Evolutionary conservation across 2,888 invertebrate species (phyloP).

Genomic region (Athalia cordata): DNA sequence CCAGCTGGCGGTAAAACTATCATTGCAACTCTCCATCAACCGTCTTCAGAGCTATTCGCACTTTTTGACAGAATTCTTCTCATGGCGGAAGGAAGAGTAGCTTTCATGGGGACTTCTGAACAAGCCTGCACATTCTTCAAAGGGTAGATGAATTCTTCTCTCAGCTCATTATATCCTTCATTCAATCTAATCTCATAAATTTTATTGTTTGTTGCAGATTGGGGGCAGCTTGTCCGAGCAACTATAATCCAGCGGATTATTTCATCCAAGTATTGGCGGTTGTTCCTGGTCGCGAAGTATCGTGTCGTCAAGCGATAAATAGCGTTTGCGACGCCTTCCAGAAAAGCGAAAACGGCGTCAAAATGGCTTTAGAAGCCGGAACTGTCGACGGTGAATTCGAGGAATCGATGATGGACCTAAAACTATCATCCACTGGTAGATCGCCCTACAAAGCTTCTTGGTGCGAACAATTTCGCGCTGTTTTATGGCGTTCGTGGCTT

Average conservation of each 20-base stretch:
- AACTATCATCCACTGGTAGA: slow-evolving; percentile 43
- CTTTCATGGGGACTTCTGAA: slow-evolving; percentile 88
- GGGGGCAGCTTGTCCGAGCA: slow-evolving; percentile 89
- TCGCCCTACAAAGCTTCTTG: slow-evolving; percentile 89
- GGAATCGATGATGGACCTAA: slow-evolving; percentile 54
- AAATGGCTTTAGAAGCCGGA: slow-evolving; percentile 78
- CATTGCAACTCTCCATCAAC: slow-evolving; percentile 95
- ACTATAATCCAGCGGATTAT: slow-evolving; percentile 96
- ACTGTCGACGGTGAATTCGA: slow-evolving; percentile 61
- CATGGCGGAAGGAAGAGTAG: slow-evolving; percentile 94
- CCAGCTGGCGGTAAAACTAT: slow-evolving; percentile 88
- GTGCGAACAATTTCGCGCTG: slow-evolving; percentile 91
- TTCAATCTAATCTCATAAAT: neutral
- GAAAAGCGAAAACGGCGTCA: slow-evolving; percentile 79
- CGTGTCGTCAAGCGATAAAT: slow-evolving; percentile 85
- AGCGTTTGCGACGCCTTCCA: slow-evolving; percentile 87
- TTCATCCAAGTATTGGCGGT: slow-evolving; percentile 93
- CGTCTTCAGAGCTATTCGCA: slow-evolving; percentile 92
- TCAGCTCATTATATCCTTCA: neutral
- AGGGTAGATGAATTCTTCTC: slow-evolving; percentile 32
- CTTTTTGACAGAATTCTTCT: slow-evolving; percentile 92
- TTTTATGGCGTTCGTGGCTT: slow-evolving; percentile 93
- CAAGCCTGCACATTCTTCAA: slow-evolving; percentile 88
- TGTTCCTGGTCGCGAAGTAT: slow-evolving; percentile 87
- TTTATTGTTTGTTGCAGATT: slow-evolving; percentile 75